phyloP scores from a whole-genome alignment of 2,888 invertebrate species.

The Cataglyphis cursor region DNA sequence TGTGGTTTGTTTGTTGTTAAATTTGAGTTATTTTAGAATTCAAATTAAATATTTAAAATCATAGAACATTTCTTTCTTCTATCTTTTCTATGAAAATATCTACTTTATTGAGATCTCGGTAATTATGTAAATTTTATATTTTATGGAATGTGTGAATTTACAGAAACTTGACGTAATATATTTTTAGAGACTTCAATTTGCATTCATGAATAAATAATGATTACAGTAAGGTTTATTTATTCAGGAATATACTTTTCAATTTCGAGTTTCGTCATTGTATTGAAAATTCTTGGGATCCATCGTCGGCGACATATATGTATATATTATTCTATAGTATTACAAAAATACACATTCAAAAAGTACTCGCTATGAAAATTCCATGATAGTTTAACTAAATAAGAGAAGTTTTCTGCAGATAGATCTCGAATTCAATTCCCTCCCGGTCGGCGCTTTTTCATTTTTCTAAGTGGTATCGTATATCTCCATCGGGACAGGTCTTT shows the following conservation, averaged over 20 bases:
- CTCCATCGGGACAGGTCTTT: conserved; percentile 23
- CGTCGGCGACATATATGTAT: background rate
- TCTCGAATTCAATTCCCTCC: conserved; percentile 38
- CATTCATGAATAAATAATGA: background rate
- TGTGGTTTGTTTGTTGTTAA: background rate
- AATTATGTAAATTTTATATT: conserved; percentile 4
- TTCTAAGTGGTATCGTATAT: conserved; percentile 39
- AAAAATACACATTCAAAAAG: conserved; percentile 18
- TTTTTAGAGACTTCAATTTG: background rate
- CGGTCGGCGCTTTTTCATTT: conserved; percentile 21
- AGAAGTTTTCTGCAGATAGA: conserved; percentile 13
- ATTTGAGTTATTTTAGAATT: background rate
- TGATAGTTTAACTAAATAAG: conserved; percentile 22
- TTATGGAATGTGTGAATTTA: background rate
- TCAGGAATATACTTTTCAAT: conserved; percentile 1
- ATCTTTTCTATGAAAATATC: background rate
- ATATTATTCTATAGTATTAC: conserved; percentile 11
- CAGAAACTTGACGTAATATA: background rate
- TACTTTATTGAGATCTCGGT: background rate
- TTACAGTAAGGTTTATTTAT: conserved; percentile 11
- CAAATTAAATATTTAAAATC: background rate
- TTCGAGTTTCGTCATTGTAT: background rate
- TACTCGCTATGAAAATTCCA: conserved; percentile 28
- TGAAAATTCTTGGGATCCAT: background rate
- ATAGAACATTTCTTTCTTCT: background rate